phyloP scores from a whole-genome alignment of 2,113 vertebrate species.

The Ornithorhynchus anatinus region DNA sequence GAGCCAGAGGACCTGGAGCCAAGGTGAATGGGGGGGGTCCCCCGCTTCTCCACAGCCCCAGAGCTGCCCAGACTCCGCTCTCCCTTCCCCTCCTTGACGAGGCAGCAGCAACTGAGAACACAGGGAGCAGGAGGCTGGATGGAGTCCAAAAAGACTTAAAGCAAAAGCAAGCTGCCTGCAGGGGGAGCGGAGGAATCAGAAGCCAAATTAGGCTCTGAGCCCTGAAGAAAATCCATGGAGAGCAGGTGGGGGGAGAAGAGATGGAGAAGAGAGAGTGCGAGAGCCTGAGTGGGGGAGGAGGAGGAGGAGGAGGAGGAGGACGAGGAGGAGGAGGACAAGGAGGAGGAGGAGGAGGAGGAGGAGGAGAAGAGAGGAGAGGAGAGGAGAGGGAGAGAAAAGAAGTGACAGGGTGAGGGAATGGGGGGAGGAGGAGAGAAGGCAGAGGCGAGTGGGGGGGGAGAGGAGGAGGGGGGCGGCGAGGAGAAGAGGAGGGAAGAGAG shows the following conservation, averaged over 20 bases:
- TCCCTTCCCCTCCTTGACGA: rapidly evolving
- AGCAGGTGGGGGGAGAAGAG: background rate
- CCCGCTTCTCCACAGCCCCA: too few relatives aligned
- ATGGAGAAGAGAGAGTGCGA: too few relatives aligned
- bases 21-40: too few relatives aligned
- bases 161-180: background rate
- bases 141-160: background rate
- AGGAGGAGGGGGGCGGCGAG: too few relatives aligned
- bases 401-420: too few relatives aligned
- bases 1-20: too few relatives aligned
- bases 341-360: too few relatives aligned
- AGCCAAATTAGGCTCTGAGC: conserved; percentile 1
- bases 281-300: rapidly evolving
- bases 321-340: background rate
- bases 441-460: too few relatives aligned
- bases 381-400: background rate
- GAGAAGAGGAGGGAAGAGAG: too few relatives aligned
- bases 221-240: background rate
- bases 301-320: background rate
- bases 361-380: background rate
- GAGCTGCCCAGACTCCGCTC: too few relatives aligned
- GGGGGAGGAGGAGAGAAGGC: too few relatives aligned
- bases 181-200: background rate
- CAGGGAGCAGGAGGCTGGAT: background rate
- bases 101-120: background rate